A percentile compares a stretch with the other conserved stretches of the same genome.
phyloP scores from a whole-genome alignment of 2,797 vertebrate genomes.

The Sebastes hopkinsi region DNA sequence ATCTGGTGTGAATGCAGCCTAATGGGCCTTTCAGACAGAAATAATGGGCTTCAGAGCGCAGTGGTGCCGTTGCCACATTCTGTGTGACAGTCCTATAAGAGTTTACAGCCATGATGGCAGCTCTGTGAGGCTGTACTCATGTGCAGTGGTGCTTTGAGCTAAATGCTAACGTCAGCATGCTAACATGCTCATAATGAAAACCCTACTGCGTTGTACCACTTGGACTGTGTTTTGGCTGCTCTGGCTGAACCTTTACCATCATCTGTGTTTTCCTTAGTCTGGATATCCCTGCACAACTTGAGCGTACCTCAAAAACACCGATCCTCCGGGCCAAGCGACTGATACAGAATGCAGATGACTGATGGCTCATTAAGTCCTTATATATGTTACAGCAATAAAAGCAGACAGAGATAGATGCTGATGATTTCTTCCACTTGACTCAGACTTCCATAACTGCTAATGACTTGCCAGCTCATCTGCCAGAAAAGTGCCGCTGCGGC shows the following conservation, averaged over 20 bases:
- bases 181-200: too few species aligned
- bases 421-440: conserved; percentile 31
- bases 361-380: conserved; percentile 39
- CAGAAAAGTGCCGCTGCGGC: conserved; percentile 10
- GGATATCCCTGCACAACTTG: conserved; percentile 1
- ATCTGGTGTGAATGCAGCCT: too few species aligned
- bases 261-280: neutral
- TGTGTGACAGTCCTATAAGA: too few species aligned
- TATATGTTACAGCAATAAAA: conserved; percentile 32
- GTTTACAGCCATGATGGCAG: too few species aligned
- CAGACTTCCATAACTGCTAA: conserved; percentile 33
- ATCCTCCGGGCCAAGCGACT: neutral
- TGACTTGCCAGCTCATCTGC: conserved; percentile 27
- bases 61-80: too few species aligned
- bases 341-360: conserved; percentile 22
- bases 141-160: too few species aligned
- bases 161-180: too few species aligned
- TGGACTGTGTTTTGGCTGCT: neutral
- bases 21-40: too few species aligned
- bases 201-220: too few species aligned
- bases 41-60: too few species aligned
- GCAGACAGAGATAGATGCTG: conserved; percentile 23
- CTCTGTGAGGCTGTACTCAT: too few species aligned
- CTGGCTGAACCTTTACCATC: conserved; percentile 1
- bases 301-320: neutral